A percentile compares a stretch with the other conserved stretches of the same genome.
These are phyloP conservation scores for Drosophila sp. DNA, from an alignment of 1,140 invertebrate species.

Conservation along the genomic window DNA sequence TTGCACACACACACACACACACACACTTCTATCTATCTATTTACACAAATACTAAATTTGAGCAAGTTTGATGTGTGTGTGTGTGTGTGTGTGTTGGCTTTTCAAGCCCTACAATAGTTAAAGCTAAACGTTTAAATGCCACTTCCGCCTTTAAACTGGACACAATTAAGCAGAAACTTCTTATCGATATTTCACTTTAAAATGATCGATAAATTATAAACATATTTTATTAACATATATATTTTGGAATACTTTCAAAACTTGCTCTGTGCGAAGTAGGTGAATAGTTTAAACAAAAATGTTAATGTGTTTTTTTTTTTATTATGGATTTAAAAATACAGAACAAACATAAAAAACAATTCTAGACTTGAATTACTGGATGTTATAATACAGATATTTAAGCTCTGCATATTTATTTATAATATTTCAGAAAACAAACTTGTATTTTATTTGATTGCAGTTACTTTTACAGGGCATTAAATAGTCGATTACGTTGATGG, in stretches of 20 bases:
- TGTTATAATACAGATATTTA: too few species aligned
- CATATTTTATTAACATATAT: constrained; percentile 6
- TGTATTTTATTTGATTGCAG: too few species aligned
- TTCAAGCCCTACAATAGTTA: constrained; percentile 35
- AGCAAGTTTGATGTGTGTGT: background rate
- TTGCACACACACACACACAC: background rate
- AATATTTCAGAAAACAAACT: too few species aligned
- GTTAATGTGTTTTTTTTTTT: too few species aligned
- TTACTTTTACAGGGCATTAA: background rate
- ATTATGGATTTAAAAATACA: too few species aligned
- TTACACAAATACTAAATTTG: background rate
- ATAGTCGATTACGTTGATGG: background rate
- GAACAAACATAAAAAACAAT: too few species aligned
- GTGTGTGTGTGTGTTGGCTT: constrained; percentile 12
- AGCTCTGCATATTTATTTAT: too few species aligned
- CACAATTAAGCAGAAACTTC: constrained; percentile 19
- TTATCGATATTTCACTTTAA: constrained; percentile 3
- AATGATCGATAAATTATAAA: background rate
- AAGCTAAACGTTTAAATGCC: constrained; percentile 24
- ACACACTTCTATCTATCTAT: background rate
- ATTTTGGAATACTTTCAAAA: background rate
- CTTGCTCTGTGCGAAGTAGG: too few species aligned
- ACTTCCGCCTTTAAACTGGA: constrained; percentile 44
- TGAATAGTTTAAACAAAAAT: too few species aligned
- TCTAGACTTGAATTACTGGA: too few species aligned